Base-by-base conservation (phyloP, 37 sponge, comb jelly and placozoan species). In the Mnemiopsis leidyi region DNA sequence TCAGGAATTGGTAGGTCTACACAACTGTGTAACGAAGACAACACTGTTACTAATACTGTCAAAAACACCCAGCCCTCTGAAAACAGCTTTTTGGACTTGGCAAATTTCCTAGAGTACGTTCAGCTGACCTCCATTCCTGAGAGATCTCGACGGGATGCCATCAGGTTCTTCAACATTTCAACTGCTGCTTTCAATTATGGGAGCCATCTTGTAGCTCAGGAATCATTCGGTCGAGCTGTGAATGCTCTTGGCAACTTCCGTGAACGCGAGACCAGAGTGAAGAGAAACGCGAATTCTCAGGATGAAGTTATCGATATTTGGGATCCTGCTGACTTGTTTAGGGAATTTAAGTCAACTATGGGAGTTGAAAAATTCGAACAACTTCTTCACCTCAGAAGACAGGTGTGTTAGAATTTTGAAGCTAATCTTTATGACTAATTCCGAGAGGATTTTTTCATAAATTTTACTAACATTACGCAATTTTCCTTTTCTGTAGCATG, bases 81-180 rank as follows among this genome's bases (percentile, higher is more conserved):
- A 18, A 77, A 77, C 79, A 77, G 36, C 35, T 85, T 85, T 29
- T 61, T 85, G 25, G 90, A 40, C 29, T 23, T 85, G 40, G 90
- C 61, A 2, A 40, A 85, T 21, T 85, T 85, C 90, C 40, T 85
- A 61, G 90, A 85, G 48, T 85, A 85, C 48, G 30, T 85, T n/a
- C 90, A 85, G 61, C 18, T 85, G 90, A 85, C 79, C 1, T 13
- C 26, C 1, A 77, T 77, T 32, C 1, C 1, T 36, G 35, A 77
- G 1, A n/a, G 16, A 2, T 39, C 61, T 2, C 18, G 23, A 7
- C 29, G 39, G 40, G 90, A 85, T 9, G 39, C 61, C 25, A 23
- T 85, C 24, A 13, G 3, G 20, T 85, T 40, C 61, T 85, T 40
- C 90, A 85, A 85, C 90, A 61, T 85, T 39, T 85, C 90, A 13